A percentile compares a stretch with the other conserved stretches of the same genome.
Conservation (phyloP, 1,140 invertebrate species). For the Caenorhabditis brenneri region DNA sequence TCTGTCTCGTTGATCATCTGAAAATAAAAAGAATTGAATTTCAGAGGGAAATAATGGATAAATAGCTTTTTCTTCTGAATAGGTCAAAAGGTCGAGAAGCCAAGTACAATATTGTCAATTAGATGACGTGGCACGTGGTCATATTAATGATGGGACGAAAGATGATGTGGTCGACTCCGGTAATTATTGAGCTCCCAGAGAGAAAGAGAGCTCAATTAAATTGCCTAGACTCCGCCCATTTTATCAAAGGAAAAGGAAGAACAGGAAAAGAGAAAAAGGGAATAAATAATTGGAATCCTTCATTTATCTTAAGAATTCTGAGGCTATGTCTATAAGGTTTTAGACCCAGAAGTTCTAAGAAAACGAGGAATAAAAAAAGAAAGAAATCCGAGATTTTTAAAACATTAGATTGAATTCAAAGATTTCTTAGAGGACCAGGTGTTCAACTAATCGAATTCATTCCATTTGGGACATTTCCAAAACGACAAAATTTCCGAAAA, state of each 20-base stretch:
- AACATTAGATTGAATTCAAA: not conserved
- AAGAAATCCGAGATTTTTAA: not conserved
- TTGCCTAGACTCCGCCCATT: not conserved
- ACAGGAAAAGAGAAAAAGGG: no score
- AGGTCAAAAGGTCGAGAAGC: constrained; percentile 13
- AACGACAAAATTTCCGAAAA: no score
- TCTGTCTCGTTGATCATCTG: constrained; percentile 38
- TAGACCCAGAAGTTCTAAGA: not conserved
- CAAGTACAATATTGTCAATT: not conserved
- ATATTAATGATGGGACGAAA: not conserved
- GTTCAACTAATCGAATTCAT: constrained; percentile 27
- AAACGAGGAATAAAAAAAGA: no score
- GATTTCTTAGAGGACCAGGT: not conserved
- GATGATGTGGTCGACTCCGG: no score
- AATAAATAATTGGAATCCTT: constrained; percentile 2
- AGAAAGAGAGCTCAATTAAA: not conserved
- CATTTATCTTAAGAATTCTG: no score
- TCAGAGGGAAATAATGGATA: no score
- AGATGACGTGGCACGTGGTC: constrained; percentile 15
- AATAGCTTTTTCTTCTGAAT: not conserved
- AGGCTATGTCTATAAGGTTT: not conserved
- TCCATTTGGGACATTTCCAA: not conserved
- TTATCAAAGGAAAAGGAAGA: not conserved
- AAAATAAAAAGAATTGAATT: no score
- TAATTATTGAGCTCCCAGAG: not conserved